Base-by-base conservation (phyloP, 2,888 invertebrate genomes). In the Amiota mariae region DNA sequence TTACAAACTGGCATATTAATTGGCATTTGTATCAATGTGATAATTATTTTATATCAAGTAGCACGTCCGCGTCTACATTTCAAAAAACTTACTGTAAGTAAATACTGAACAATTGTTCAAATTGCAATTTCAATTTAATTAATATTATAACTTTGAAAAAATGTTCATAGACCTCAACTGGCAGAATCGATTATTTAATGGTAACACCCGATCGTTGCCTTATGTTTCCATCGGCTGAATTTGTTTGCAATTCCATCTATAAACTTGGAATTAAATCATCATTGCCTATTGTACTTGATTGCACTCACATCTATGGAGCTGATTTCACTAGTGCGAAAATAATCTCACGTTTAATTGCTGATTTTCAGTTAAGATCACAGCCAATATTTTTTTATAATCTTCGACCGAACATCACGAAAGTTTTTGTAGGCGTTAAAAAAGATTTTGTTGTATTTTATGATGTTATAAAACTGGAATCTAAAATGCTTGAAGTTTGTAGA, bases 151-250 rank as follows among this genome's bases (percentile, higher is more conserved):
- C 2, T 36, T 36, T 6, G 10, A 2, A 36, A 24, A 36, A 36
- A n/a, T 54, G 36, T 36, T 36, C 36, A 36, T 36, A 91, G 84
- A 91, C 95, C 92, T 91, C 92, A 76, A 92, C 90, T 72, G 95
- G 94, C 73, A 92, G 36, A 36, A 36, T 92, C 57, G 94, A 95
- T 83, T 96, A 95, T 89, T 91, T 96, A 74, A 94, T 95, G 93
- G 91, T 96, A 75, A 96, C 95, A 8, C 96, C 96, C 13, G 96
- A 96, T 90, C 93, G 96, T 80, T 96, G 96, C 89, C 92, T 97
- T 51, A 96, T 96, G 89, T 97, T 97, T 90, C 97, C 97, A 47
- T 96, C 96, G 0, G 95, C 96, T 82, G 96, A 96, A 90, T 96
- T 97, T 90, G 95, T 97, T 78, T 92, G 96, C 75, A 94, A 95